Evolutionary conservation across 2,797 vertebrate species (phyloP).

Genomic region (Lacerta viridis): DNA sequence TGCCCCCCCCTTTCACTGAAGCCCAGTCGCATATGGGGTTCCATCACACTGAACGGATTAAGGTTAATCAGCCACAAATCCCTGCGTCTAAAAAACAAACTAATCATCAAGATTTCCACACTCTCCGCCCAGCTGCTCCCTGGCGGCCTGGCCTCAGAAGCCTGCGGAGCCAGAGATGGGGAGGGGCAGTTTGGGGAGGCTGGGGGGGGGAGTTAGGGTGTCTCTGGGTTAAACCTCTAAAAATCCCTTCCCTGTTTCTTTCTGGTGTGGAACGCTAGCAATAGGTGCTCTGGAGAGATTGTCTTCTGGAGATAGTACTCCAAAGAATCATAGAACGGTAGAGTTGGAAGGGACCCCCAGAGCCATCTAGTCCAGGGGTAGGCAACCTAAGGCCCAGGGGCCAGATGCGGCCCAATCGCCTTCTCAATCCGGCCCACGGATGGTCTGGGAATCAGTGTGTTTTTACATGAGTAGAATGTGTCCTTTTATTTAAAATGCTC

Average conservation of each 20-base stretch:
- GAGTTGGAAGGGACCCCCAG: no score
- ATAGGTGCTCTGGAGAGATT: background rate
- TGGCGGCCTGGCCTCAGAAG: background rate
- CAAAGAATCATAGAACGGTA: background rate
- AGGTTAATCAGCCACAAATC: slow-evolving; percentile 54
- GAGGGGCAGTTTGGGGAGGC: background rate
- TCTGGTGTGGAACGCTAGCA: no score
- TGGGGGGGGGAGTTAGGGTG: no score
- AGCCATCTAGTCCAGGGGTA: no score
- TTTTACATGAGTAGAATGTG: no score
- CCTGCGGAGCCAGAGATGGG: background rate
- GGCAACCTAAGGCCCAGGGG: no score
- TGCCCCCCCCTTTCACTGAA: background rate
- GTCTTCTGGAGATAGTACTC: background rate
- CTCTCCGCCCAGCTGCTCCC: slow-evolving; percentile 37
- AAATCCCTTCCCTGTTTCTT: background rate
- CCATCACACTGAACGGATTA: slow-evolving; percentile 49
- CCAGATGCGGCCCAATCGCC: no score
- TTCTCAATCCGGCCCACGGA: no score
- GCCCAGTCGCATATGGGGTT: slow-evolving; percentile 21
- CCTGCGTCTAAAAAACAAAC: slow-evolving; percentile 51
- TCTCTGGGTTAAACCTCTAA: background rate
- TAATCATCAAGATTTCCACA: slow-evolving; percentile 45
- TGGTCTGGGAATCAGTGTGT: no score
- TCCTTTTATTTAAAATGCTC: no score